Base-by-base conservation (phyloP, 2,888 invertebrate genomes). In the Camponotus fellah region DNA sequence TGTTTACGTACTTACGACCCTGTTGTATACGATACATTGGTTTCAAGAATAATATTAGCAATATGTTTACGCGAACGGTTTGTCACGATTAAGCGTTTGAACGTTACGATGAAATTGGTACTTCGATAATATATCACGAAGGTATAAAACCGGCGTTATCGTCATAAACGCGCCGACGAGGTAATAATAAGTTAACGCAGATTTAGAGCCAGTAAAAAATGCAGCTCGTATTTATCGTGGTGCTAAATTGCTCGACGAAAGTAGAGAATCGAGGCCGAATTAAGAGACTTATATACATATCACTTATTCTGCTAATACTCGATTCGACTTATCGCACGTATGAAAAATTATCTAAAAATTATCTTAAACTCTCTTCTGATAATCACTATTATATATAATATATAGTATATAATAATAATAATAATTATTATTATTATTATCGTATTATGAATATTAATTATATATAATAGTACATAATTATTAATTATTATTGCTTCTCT, bases 151-250 rank as follows among this genome's bases (percentile, higher is more conserved):
- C 85, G 84, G 82, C 87, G 84, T 32, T 43, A 76, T 66, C 75
- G 84, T 89, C 87, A 85, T 90, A 90, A 89, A 90, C 85, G 66
- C 77, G 69, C 85, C 81, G 81, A 21, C 83, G 43, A 74, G 84
- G 89, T 90, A 90, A 87, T 92, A 90, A 92, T 88, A 88, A 89
- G 87, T 91, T 92, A 90, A 92, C 90, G 89, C 91, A 88, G 91
- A 91, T 92, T 92, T 90, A 91, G 82, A 87, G 84, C 84, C 84
- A 75, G 89, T 90, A 88, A 91, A 91, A 89, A 68, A 72, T 60
- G 17, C 40, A 62, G 64, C 77, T 65, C 72, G 80, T 85, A 85
- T 89, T 92, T 92, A 91, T 92, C 86, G 87, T 82, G 6, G 58
- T 72, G 85, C 81, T 89, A 90, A 90, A 92, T 90, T 90, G 87